Evolutionary conservation across 2,113 vertebrate species (phyloP), one percentile per base, ranked within the genome.

Genomic region (Platycercus adscitus): DNA sequence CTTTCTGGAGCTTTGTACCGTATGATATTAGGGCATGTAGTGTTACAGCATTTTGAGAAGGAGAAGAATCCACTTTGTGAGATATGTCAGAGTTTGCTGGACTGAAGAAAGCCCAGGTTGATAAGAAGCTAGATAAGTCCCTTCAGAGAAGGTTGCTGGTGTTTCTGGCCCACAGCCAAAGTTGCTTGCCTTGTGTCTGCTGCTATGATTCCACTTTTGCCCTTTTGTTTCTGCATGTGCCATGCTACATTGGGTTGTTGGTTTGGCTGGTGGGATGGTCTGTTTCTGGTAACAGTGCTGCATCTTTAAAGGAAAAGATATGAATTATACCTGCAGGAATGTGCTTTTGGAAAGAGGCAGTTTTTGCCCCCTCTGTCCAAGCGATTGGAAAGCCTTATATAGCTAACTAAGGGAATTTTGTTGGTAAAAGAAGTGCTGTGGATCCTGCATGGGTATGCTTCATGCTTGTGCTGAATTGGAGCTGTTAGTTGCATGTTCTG

Each of bases 161-260:
- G 47, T 86, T 90, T 66, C 61, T 86, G 55, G 9, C 47, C 61
- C 56, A 37, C 26, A 15, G 46, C 4, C 70, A 29, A 44, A 81
- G 28, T 73, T 89, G 33, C 8, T 20, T 87, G 44, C 35, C 44
- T 77, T 72, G 2, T 84, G 10, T 56, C 65, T 66, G 50, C 37
- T 81, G 26, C 19, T 0, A 0, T 46, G 15, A 53, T 37, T 76
- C 6, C 8, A 14, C 26, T 82, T 50, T 49, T 71, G 61, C n/a
- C 14, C 3, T 0, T 71, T 37, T 33, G 18, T 56, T 76, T 88
- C 35, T 77, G 58, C 8, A 3, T 43, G 43, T 82, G 18, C 76
- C 1, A 0, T 41, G 41, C 56, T 65, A 17, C 13, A 1, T 7
- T 20, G 15, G 50, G 9, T 52, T 31, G 55, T 24, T 79, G 60